phyloP scores from a whole-genome alignment of 2,888 invertebrate species.

The Busseola fusca region DNA sequence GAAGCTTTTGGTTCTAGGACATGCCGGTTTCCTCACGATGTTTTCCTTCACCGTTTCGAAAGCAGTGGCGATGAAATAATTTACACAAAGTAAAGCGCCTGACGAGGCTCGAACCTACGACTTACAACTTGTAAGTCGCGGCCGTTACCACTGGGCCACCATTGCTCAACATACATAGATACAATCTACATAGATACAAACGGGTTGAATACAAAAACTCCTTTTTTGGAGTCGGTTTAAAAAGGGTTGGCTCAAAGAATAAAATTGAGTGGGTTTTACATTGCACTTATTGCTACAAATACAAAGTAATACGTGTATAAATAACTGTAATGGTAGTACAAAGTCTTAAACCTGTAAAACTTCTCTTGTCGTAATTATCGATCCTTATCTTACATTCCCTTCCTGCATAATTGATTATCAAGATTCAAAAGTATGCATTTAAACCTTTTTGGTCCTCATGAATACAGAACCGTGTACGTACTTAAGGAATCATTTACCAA shows the following conservation, averaged over 20 bases:
- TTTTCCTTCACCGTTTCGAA: too few species aligned
- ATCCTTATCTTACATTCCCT: conserved; percentile 39
- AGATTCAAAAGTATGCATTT: conserved; percentile 24
- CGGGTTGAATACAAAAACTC: background rate
- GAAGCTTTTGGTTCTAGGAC: too few species aligned
- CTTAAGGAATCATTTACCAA: conserved; percentile 41
- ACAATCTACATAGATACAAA: background rate
- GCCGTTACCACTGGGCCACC: too few species aligned
- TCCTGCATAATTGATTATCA: conserved; percentile 49
- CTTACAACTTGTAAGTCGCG: too few species aligned
- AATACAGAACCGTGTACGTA: conserved; percentile 22
- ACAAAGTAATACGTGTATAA: background rate
- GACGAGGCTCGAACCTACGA: too few species aligned
- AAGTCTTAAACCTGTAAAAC: conserved; percentile 19
- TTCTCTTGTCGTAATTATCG: conserved; percentile 37
- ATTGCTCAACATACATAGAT: too few species aligned
- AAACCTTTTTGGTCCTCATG: conserved; percentile 24
- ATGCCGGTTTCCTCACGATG: too few species aligned
- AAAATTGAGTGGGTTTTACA: background rate
- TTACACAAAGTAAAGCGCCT: too few species aligned
- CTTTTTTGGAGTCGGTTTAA: background rate
- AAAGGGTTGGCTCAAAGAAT: background rate
- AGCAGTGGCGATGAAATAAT: too few species aligned
- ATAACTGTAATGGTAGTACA: background rate
- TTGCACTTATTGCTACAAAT: background rate